phyloP scores from a whole-genome alignment of 2,888 invertebrate species.

The Eubasilissa splendida region DNA sequence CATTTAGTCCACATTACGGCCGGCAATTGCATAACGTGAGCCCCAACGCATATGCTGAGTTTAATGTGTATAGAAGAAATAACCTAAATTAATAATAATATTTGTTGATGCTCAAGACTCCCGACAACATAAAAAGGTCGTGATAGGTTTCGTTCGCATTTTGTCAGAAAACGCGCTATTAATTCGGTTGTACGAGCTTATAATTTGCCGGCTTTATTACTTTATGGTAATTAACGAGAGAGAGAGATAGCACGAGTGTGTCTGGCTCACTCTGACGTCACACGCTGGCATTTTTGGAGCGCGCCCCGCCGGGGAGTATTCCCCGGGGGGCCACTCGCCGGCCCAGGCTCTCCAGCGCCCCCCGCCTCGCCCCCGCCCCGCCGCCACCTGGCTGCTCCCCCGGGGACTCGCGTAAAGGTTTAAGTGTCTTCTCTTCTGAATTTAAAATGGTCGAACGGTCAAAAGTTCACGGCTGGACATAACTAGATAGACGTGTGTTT shows the following conservation, averaged over 20 bases:
- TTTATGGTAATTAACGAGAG: constrained; percentile 35
- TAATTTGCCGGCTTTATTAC: neutral
- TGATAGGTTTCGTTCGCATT: no score
- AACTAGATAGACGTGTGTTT: neutral
- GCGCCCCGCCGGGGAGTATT: constrained; percentile 47
- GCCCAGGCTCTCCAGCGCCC: neutral
- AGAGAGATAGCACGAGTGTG: constrained; percentile 14
- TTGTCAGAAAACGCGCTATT: no score
- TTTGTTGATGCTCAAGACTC: no score
- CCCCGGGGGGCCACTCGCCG: constrained; percentile 45
- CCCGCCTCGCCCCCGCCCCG: constrained; percentile 23
- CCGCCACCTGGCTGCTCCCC: constrained; percentile 41
- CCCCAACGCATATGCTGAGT: no score
- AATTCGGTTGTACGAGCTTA: no score
- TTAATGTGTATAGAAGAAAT: no score
- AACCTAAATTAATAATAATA: no score
- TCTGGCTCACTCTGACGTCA: constrained; percentile 50
- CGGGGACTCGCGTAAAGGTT: constrained; percentile 53
- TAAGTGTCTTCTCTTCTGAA: constrained; percentile 57
- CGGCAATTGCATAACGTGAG: no score
- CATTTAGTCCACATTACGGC: no score
- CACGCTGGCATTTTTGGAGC: constrained; percentile 56
- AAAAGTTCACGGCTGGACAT: constrained; percentile 50
- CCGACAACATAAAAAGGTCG: no score
- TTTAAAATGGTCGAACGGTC: constrained; percentile 55